A percentile compares a stretch with the other conserved stretches of the same genome.
These are phyloP conservation scores for Piprites chloris DNA, from an alignment of 2,113 vertebrate species.

Conservation along the genomic window DNA sequence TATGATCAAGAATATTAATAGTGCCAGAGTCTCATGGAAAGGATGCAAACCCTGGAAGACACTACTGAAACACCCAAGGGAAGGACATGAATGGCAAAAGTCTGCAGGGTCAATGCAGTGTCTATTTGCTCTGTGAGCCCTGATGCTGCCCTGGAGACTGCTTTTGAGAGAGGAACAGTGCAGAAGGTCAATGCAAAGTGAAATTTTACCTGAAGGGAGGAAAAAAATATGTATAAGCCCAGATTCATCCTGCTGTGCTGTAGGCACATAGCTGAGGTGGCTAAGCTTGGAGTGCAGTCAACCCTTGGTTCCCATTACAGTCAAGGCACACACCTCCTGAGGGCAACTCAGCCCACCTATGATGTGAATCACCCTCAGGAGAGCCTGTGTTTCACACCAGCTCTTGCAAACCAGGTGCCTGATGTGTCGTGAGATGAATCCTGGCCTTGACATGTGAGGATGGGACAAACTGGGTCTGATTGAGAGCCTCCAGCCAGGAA, in stretches of 20 bases:
- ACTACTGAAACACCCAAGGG: not conserved
- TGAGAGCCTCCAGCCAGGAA: not conserved
- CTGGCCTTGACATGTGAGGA: not conserved
- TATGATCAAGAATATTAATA: slow-evolving; percentile 32
- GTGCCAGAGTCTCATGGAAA: accelerated
- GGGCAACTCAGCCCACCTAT: not conserved
- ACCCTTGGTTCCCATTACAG: not conserved
- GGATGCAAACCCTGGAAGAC: not conserved
- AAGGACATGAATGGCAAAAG: not conserved
- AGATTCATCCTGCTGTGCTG: not conserved
- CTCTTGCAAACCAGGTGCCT: not conserved
- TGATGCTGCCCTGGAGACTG: not conserved
- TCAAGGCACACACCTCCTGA: not conserved
- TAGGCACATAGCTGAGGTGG: not conserved
- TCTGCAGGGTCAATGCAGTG: not conserved
- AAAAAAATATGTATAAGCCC: not conserved
- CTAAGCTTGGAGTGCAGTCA: not conserved
- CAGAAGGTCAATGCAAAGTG: slow-evolving; percentile 46
- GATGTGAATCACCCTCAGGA: not conserved
- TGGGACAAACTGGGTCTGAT: not conserved
- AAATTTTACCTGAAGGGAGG: slow-evolving; percentile 32
- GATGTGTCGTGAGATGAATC: not conserved
- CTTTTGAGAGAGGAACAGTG: not conserved
- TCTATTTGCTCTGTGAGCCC: not conserved
- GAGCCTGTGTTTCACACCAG: not conserved